phyloP scores from a whole-genome alignment of 2,797 vertebrate species.

The Carduelis carduelis region DNA sequence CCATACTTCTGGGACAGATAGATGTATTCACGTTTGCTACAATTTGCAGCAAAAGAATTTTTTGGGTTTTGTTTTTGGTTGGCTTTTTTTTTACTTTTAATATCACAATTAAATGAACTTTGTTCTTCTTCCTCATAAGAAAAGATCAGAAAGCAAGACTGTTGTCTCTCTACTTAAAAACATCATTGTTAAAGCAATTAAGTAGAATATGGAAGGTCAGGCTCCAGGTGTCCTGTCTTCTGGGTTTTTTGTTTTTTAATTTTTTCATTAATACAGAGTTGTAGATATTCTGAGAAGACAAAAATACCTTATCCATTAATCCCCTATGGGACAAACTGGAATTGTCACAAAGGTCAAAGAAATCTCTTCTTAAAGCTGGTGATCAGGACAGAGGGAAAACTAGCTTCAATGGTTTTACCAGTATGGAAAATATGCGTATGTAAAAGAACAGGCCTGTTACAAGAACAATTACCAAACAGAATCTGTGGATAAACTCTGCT shows the following conservation, averaged over 20 bases:
- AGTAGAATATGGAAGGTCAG: background rate
- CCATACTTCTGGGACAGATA: background rate
- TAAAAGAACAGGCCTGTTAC: background rate
- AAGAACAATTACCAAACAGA: background rate
- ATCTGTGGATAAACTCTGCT: background rate
- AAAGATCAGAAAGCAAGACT: background rate
- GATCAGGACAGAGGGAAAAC: background rate
- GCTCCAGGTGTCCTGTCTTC: background rate
- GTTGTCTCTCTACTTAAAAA: background rate
- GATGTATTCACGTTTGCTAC: background rate
- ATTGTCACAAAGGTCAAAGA: background rate
- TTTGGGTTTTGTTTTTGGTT: background rate
- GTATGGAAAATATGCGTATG: fast-evolving
- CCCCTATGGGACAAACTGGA: background rate
- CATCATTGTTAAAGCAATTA: background rate
- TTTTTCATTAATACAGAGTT: background rate
- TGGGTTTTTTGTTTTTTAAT: background rate
- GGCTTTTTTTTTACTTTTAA: background rate
- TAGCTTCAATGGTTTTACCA: background rate
- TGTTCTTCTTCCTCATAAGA: background rate
- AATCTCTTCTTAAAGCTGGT: background rate
- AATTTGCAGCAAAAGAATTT: background rate
- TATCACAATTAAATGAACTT: background rate
- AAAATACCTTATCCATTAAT: background rate
- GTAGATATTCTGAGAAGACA: background rate